Conservation (phyloP, 2,797 vertebrate genomes). For the Cheracebus regulus region DNA sequence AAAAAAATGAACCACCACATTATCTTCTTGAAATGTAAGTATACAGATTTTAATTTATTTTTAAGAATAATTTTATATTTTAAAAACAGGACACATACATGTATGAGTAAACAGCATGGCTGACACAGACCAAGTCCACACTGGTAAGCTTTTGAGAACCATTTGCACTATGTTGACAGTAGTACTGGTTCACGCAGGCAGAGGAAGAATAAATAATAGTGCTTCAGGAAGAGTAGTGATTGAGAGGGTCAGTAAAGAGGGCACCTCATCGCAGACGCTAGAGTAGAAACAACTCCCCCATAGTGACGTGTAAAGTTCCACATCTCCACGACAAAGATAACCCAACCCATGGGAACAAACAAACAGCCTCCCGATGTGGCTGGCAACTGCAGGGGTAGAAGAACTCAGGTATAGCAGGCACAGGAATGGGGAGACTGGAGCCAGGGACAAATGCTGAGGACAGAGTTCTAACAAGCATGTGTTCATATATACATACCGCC, state of each 20-base stretch:
- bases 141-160: neutral
- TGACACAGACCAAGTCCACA: neutral
- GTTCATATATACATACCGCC: neutral
- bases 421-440: neutral
- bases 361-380: neutral
- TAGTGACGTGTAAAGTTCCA: constrained; percentile 54
- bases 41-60: constrained; percentile 67
- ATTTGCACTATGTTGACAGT: constrained; percentile 3
- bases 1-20: neutral
- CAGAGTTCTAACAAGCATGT: neutral
- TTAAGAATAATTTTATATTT: constrained; percentile 54
- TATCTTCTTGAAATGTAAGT: constrained; percentile 1
- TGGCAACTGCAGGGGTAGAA: neutral
- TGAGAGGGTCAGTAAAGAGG: neutral
- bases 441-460: neutral
- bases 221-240: constrained; percentile 47
- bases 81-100: constrained; percentile 30
- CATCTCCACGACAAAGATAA: neutral
- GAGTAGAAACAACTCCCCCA: neutral
- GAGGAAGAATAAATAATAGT: constrained; percentile 59
- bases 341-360: neutral
- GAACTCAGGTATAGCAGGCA: neutral
- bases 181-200: neutral
- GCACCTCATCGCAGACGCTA: neutral
- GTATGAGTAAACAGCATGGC: neutral